phyloP scores from a whole-genome alignment of 1,140 invertebrate genomes.

The Yoshiicerus persimilis region DNA sequence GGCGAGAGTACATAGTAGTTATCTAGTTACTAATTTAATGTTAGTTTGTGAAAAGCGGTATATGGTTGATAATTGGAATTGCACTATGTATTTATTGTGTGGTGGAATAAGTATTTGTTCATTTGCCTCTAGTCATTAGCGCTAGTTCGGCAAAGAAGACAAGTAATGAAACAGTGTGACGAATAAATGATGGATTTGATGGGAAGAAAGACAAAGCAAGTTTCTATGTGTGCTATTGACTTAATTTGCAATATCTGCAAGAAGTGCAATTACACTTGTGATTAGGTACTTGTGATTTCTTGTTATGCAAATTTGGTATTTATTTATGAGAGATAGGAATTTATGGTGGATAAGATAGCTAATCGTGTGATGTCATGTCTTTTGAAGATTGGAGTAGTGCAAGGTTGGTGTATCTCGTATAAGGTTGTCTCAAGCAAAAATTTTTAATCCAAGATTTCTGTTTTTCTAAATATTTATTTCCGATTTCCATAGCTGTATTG shows the following conservation, averaged over 20 bases:
- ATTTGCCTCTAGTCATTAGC: no score
- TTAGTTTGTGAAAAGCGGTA: no score
- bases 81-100: no score
- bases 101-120: no score
- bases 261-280: neutral
- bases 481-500: no score
- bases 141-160: no score
- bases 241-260: neutral
- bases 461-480: no score
- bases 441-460: no score
- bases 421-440: no score
- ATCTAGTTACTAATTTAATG: neutral
- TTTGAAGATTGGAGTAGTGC: neutral
- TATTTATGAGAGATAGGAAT: neutral
- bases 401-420: no score
- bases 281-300: neutral
- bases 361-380: neutral
- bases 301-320: neutral
- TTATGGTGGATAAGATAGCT: neutral
- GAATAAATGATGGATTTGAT: no score
- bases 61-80: no score
- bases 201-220: neutral
- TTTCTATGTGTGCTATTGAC: neutral
- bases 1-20: neutral
- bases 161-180: neutral